These are phyloP conservation scores for Cataglyphis albicans DNA, from an alignment of 2,888 invertebrate genomes.

Conservation along the genomic window DNA sequence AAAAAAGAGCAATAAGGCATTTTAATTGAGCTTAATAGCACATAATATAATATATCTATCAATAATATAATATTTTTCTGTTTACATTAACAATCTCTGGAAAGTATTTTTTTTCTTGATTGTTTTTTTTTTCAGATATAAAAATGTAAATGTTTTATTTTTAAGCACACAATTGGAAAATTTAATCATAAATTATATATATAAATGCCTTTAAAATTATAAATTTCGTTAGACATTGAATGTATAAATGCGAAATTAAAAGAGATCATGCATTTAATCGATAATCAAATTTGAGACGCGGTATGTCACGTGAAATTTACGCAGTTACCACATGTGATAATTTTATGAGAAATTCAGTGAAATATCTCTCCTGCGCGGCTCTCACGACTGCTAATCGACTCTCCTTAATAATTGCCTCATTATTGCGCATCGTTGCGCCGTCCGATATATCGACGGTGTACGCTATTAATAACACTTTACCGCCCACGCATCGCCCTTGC, in stretches of 20 bases:
- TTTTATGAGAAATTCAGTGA: constrained; percentile 40
- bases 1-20: not conserved
- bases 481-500: constrained; percentile 74
- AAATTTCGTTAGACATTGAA: not conserved
- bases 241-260: not conserved
- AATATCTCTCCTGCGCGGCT: constrained; percentile 45
- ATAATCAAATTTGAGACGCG: not conserved
- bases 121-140: not conserved
- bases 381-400: constrained; percentile 71
- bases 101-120: not conserved
- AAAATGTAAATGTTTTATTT: too few relatives aligned
- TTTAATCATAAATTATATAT: too few relatives aligned
- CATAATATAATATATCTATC: not conserved
- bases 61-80: not conserved
- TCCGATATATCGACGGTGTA: constrained; percentile 73
- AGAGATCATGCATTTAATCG: not conserved
- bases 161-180: too few relatives aligned
- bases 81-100: not conserved
- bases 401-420: constrained; percentile 75
- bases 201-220: not conserved
- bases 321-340: constrained; percentile 20
- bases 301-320: not conserved
- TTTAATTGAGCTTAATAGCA: not conserved
- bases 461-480: constrained; percentile 75
- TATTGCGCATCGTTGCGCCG: constrained; percentile 70